phyloP scores from a whole-genome alignment of 2,888 invertebrate genomes.

The Oligia fasciuncula region DNA sequence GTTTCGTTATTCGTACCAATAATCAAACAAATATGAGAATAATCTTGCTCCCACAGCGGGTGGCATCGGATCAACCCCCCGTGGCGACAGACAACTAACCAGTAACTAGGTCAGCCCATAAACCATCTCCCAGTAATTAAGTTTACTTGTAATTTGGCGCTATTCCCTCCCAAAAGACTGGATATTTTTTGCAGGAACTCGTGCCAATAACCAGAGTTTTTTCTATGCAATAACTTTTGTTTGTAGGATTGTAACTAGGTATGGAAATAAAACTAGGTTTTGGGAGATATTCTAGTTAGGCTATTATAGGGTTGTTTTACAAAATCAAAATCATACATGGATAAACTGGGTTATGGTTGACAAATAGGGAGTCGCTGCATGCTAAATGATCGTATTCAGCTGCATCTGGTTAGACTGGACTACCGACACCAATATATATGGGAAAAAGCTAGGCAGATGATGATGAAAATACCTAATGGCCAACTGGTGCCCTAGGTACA shows the following conservation, averaged over 20 bases:
- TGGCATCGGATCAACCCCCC: neutral
- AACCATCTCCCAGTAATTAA: constrained; percentile 49
- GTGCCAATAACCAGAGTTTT: constrained; percentile 20
- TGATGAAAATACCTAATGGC: too few species aligned
- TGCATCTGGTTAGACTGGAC: neutral
- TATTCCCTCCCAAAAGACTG: constrained; percentile 1
- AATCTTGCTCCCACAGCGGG: neutral
- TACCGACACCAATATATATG: neutral
- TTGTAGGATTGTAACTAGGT: neutral
- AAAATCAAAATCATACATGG: neutral
- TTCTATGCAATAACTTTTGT: neutral
- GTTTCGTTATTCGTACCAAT: neutral
- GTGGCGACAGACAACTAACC: constrained; percentile 14
- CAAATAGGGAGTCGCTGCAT: neutral
- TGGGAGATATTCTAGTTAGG: neutral
- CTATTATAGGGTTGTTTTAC: neutral
- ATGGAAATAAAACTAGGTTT: neutral
- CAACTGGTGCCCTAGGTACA: too few species aligned
- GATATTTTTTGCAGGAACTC: constrained; percentile 10
- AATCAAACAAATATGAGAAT: neutral
- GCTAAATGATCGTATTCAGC: neutral
- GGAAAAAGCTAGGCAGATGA: too few species aligned
- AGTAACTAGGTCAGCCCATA: constrained; percentile 40
- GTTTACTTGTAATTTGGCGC: constrained; percentile 51
- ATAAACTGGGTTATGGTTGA: neutral